phyloP scores from a whole-genome alignment of 2,113 vertebrate species.

The Garra rufa region DNA sequence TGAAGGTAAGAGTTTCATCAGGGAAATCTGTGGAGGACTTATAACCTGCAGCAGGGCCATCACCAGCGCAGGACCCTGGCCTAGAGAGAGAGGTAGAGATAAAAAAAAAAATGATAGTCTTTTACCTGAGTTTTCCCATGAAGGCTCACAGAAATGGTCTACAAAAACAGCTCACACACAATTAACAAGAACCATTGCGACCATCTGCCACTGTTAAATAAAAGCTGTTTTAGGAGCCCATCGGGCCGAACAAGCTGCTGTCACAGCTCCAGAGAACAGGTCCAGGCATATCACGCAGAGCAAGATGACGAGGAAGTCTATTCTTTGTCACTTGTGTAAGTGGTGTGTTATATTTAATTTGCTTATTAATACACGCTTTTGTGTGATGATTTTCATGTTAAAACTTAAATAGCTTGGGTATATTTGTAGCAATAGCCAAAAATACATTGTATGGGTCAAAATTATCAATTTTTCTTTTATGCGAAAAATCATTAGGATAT shows the following conservation, averaged over 20 bases:
- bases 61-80: slow-evolving; percentile 89
- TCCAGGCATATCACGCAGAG: slow-evolving; percentile 1
- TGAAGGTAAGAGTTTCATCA: slow-evolving; percentile 88
- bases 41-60: slow-evolving; percentile 75
- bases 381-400: background rate
- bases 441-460: too few relatives aligned
- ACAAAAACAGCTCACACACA: slow-evolving; percentile 30
- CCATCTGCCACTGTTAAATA: slow-evolving; percentile 46
- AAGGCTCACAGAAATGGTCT: background rate
- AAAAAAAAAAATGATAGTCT: background rate
- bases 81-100: slow-evolving; percentile 65
- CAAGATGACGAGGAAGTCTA: slow-evolving; percentile 6
- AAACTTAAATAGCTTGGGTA: too few relatives aligned
- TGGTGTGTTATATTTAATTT: background rate
- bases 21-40: slow-evolving; percentile 88
- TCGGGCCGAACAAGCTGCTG: slow-evolving; percentile 17
- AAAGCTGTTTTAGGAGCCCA: slow-evolving; percentile 28
- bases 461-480: too few relatives aligned
- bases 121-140: slow-evolving; percentile 8
- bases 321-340: background rate
- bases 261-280: slow-evolving; percentile 2
- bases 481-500: too few relatives aligned
- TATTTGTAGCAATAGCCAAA: too few relatives aligned
- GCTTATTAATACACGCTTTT: background rate
- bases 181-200: slow-evolving; percentile 27